Conservation (phyloP, 2,113 vertebrate genomes). For the Promerops cafer region DNA sequence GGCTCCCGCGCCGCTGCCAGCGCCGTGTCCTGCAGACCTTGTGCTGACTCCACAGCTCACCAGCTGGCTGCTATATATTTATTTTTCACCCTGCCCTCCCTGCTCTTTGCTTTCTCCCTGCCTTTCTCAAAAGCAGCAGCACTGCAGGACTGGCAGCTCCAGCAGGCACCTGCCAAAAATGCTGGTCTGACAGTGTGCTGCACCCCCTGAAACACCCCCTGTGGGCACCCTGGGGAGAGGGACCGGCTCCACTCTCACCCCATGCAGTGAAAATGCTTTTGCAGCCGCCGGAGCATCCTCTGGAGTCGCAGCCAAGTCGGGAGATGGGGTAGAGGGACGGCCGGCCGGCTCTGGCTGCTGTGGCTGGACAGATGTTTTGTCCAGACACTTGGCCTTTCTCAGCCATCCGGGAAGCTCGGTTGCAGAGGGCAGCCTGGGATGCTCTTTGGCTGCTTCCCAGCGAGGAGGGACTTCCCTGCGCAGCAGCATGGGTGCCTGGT, state of each 20-base stretch:
- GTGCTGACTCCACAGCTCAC: constrained; percentile 59
- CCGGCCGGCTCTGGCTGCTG: not conserved
- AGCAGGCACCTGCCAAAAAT: not conserved
- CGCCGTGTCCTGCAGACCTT: not conserved
- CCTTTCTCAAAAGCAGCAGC: not conserved
- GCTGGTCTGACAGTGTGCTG: not conserved
- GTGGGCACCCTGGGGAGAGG: accelerated
- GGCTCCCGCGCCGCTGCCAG: not conserved
- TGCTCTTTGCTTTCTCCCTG: not conserved
- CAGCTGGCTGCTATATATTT: constrained; percentile 56
- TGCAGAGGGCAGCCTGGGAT: not conserved
- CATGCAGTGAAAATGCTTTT: not conserved
- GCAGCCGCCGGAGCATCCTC: not conserved
- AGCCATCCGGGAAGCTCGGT: not conserved
- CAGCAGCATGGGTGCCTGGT: not conserved
- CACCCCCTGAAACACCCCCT: accelerated
- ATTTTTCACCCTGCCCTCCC: not conserved
- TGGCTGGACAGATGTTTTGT: not conserved
- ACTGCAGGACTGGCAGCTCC: not conserved
- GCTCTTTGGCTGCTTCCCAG: not conserved
- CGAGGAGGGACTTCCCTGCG: not conserved
- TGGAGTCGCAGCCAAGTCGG: not conserved
- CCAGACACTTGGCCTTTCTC: not conserved
- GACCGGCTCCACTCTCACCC: not conserved
- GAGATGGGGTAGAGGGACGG: not conserved